Evolutionary conservation across 2,113 vertebrate genomes (phyloP).

Genomic region (Halichoerus grypus): DNA sequence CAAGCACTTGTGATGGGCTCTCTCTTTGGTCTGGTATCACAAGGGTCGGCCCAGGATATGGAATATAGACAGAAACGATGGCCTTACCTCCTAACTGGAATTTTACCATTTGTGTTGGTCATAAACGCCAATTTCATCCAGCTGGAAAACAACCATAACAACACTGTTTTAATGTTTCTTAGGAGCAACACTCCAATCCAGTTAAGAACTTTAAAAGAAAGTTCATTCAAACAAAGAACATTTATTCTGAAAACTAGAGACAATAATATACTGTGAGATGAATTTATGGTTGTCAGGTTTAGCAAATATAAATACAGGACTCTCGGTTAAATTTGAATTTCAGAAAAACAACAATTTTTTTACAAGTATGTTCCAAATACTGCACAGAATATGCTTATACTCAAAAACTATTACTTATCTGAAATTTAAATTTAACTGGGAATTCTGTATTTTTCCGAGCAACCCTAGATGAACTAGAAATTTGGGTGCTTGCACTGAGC

Average conservation of each 20-base stretch:
- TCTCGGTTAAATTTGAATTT: not conserved
- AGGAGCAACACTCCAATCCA: not conserved
- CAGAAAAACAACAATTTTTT: not conserved
- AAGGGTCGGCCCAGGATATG: not conserved
- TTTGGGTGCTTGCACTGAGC: not conserved
- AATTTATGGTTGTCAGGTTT: not conserved
- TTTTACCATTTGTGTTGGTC: constrained; percentile 97
- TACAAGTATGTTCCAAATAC: not conserved
- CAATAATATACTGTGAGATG: not conserved
- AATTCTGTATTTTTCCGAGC: not conserved
- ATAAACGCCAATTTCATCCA: constrained; percentile 99
- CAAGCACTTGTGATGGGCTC: not conserved
- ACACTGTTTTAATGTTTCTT: constrained; percentile 47
- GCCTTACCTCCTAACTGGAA: constrained; percentile 97
- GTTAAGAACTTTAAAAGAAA: not conserved
- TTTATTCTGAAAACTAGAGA: constrained; percentile 35
- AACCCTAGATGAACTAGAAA: not conserved
- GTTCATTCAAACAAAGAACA: not conserved
- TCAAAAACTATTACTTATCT: constrained; percentile 1
- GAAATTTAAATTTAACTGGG: not conserved
- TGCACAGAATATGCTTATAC: not conserved
- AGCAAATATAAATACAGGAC: not conserved
- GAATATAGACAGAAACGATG: not conserved
- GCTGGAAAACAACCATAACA: constrained; percentile 86
- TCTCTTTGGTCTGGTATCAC: not conserved